These are phyloP conservation scores for Phainopepla nitens DNA, from an alignment of 2,113 vertebrate genomes.

Conservation along the genomic window DNA sequence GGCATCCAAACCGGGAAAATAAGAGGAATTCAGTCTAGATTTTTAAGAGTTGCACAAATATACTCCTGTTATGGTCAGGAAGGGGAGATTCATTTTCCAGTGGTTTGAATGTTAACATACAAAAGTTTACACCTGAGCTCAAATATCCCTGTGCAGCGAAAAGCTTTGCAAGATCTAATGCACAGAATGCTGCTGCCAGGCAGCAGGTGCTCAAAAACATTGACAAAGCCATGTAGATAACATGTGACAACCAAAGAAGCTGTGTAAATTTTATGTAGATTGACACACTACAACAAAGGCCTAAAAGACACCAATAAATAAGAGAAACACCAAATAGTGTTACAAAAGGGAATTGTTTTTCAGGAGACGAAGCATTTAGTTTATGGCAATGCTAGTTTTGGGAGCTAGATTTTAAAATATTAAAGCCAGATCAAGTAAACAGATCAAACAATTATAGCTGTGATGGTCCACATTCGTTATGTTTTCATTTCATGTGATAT, in stretches of 20 bases:
- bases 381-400: background rate
- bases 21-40: background rate
- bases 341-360: background rate
- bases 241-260: background rate
- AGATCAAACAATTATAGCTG: background rate
- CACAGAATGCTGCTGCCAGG: background rate
- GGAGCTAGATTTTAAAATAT: background rate
- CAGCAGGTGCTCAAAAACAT: background rate
- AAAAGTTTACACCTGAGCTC: background rate
- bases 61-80: background rate
- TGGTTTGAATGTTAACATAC: background rate
- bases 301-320: background rate
- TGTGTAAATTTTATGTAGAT: background rate
- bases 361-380: background rate
- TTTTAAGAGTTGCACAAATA: background rate
- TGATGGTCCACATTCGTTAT: background rate
- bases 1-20: background rate
- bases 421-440: background rate
- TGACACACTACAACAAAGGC: background rate
- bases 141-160: background rate
- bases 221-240: background rate
- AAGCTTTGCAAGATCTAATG: background rate
- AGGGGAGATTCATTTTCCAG: background rate
- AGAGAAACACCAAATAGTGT: background rate
- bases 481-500: background rate